phyloP scores from a whole-genome alignment of 1,140 invertebrate genomes.

The Dendrolimus kikuchii region DNA sequence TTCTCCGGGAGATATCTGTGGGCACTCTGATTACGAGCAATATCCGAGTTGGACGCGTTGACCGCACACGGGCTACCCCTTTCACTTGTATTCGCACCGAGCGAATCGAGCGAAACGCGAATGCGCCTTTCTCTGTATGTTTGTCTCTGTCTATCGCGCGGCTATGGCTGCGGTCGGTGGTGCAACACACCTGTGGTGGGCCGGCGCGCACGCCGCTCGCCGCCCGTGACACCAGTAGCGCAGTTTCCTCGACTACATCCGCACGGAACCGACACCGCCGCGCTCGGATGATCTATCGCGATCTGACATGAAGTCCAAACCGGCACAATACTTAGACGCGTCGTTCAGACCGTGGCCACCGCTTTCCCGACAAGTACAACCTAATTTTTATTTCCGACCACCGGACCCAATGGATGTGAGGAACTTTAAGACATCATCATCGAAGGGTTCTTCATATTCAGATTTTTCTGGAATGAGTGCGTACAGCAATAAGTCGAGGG shows the following conservation, averaged over 20 bases:
- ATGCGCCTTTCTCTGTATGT: slow-evolving; percentile 59
- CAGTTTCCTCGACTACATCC: slow-evolving; percentile 54
- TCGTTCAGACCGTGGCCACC: slow-evolving; percentile 75
- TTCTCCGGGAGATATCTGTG: slow-evolving; percentile 30
- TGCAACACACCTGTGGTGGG: slow-evolving; percentile 37
- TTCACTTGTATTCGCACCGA: slow-evolving; percentile 62
- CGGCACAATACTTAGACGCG: slow-evolving; percentile 64
- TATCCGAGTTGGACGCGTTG: slow-evolving; percentile 36
- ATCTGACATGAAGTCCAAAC: slow-evolving; percentile 67
- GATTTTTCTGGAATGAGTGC: slow-evolving; percentile 50
- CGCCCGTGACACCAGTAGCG: slow-evolving; percentile 51
- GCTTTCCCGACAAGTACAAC: slow-evolving; percentile 72
- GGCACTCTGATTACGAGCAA: slow-evolving; percentile 25
- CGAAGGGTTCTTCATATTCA: slow-evolving; percentile 72
- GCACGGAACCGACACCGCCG: slow-evolving; percentile 50
- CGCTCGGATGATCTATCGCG: slow-evolving; percentile 56
- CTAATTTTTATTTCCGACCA: slow-evolving; percentile 76
- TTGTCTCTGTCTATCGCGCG: slow-evolving; percentile 53
- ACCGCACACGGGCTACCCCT: slow-evolving; percentile 55
- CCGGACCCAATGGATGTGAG: slow-evolving; percentile 66
- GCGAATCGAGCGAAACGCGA: slow-evolving; percentile 53
- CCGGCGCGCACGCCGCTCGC: slow-evolving; percentile 35
- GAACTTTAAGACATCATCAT: slow-evolving; percentile 61
- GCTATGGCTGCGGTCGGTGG: slow-evolving; percentile 20
- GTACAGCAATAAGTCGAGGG: slow-evolving; percentile 74